These are phyloP conservation scores for Bombus waltoni DNA, from an alignment of 1,140 invertebrate species.

Conservation along the genomic window DNA sequence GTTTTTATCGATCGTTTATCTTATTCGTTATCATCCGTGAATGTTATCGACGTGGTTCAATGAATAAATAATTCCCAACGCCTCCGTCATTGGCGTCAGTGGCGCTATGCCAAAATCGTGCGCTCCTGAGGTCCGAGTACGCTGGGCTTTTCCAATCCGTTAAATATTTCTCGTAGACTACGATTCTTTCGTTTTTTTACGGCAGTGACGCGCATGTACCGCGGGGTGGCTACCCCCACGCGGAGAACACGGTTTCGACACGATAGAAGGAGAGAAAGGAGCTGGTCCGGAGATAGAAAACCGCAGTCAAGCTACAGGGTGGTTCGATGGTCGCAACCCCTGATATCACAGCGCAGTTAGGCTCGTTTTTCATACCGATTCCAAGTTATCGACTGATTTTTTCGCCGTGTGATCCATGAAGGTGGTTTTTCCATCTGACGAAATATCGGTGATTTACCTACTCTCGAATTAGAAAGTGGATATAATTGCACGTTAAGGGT, in stretches of 20 bases:
- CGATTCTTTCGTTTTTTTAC: not conserved
- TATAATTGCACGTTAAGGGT: not conserved
- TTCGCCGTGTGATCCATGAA: not conserved
- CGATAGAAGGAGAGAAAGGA: not conserved
- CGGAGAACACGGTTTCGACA: not conserved
- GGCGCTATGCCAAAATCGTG: constrained; percentile 38
- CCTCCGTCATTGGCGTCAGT: constrained; percentile 25
- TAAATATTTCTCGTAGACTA: not conserved
- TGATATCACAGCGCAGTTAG: not conserved
- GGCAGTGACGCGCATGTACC: constrained; percentile 16
- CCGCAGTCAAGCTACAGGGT: constrained; percentile 18
- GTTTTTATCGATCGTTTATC: too few species aligned
- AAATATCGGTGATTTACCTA: not conserved
- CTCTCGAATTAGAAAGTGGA: not conserved
- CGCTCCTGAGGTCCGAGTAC: constrained; percentile 15
- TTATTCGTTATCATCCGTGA: too few species aligned
- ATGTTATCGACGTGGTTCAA: not conserved
- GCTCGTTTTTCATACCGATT: not conserved
- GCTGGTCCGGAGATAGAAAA: not conserved
- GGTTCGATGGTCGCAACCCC: constrained; percentile 36
- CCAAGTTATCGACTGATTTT: not conserved
- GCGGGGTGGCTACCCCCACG: too few species aligned
- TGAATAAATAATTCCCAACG: not conserved
- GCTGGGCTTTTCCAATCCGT: constrained; percentile 8
- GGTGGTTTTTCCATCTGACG: not conserved